These are phyloP conservation scores for Ophraella communa DNA, from an alignment of 2,888 invertebrate species.

Conservation along the genomic window DNA sequence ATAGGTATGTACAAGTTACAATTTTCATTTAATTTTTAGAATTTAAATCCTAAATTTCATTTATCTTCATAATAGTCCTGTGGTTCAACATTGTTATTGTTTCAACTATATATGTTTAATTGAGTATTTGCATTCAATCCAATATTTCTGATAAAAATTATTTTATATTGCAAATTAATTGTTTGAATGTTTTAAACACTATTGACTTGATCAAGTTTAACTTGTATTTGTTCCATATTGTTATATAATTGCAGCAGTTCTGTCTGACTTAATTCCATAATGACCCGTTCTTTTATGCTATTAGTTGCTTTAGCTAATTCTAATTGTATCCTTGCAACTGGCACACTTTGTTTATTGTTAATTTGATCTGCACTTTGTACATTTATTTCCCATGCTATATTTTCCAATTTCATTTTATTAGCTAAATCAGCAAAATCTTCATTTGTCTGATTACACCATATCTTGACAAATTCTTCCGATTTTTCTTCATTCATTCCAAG, in stretches of 20 bases:
- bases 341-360: constrained; percentile 59
- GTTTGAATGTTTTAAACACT: constrained; percentile 15
- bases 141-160: too few species aligned
- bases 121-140: too few species aligned
- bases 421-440: constrained; percentile 62
- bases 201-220: constrained; percentile 51
- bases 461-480: constrained; percentile 63
- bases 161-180: too few species aligned
- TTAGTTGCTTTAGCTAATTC: constrained; percentile 50
- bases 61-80: too few species aligned
- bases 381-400: constrained; percentile 65
- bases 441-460: constrained; percentile 64
- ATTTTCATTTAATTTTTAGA: too few species aligned
- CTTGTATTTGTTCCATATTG: constrained; percentile 64
- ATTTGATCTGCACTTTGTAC: constrained; percentile 62
- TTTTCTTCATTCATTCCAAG: constrained; percentile 62
- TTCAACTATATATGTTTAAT: too few species aligned
- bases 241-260: constrained; percentile 63
- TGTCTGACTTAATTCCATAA: constrained; percentile 63
- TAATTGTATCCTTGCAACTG: constrained; percentile 62
- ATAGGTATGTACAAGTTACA: too few species aligned
- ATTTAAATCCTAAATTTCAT: too few species aligned
- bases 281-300: constrained; percentile 55
- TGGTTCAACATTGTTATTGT: too few species aligned
- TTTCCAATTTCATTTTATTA: constrained; percentile 60